These are phyloP conservation scores for Rhinoptilus africanus DNA, from an alignment of 2,113 vertebrate species.

Conservation along the genomic window DNA sequence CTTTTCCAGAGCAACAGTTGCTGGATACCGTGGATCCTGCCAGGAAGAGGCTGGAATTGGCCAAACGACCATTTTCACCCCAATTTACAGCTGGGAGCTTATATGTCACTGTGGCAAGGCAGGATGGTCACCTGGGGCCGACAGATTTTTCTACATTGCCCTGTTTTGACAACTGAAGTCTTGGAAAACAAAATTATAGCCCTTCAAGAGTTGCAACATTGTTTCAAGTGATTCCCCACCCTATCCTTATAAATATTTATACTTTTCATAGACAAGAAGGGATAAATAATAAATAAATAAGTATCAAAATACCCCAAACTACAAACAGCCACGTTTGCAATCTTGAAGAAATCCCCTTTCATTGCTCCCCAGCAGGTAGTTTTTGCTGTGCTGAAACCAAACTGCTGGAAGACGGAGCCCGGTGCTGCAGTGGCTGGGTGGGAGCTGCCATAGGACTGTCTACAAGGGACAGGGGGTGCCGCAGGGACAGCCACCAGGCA, in stretches of 20 bases:
- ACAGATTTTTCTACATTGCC: not conserved
- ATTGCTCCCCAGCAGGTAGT: not conserved
- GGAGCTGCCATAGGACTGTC: fast-evolving
- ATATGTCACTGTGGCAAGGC: not conserved
- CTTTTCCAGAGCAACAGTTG: not conserved
- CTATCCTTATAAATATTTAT: not conserved
- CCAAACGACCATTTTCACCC: not conserved
- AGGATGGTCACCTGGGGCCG: not conserved
- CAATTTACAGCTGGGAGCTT: not conserved
- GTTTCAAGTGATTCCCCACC: not conserved
- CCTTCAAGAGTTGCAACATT: not conserved
- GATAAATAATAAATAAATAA: not conserved
- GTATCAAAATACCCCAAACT: not conserved
- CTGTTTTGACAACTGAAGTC: not conserved
- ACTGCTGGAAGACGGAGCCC: not conserved
- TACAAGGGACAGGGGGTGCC: not conserved
- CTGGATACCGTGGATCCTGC: not conserved
- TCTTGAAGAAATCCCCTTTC: not conserved
- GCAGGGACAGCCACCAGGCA: not conserved
- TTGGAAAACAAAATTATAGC: not conserved
- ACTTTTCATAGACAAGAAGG: not conserved
- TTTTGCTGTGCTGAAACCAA: not conserved
- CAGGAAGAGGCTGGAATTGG: not conserved
- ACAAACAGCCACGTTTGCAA: not conserved
- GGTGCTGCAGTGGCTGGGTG: fast-evolving